Base-by-base conservation (phyloP, 1,140 invertebrate species). In the Asbolus verrucosus region DNA sequence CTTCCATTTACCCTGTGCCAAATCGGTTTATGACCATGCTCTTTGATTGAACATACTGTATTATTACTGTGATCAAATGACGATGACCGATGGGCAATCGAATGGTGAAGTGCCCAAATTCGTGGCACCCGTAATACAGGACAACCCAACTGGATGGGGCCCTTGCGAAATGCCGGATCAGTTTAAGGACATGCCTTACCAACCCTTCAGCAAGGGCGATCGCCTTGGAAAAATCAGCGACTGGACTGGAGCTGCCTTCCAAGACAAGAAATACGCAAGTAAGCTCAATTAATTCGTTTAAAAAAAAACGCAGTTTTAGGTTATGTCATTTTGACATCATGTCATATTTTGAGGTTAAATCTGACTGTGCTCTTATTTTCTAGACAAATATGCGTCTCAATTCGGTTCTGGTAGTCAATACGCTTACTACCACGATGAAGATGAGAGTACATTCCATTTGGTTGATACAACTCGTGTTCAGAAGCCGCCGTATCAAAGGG, bases 121-220 rank as follows among this genome's bases (percentile, higher is more conserved):
- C 43, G 43, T 65, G 4, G 72, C 75, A 0, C 92, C 92, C 0
- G 82, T 87, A 33, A 92, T 97, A 78, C 93, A 95, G 80, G 92
- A 96, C 76, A 97, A 97, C 82, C 88, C 90, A 0, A 88, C 87
- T 73, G 96, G 96, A 81, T 99, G 97, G 97, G 97, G 97, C 1
- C 97, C 97, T 36, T 94, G 90, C 82, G 92, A 94, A 79, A 87
- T 98, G 81, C 95, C 96, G 13, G 94, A 96, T 70, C 93, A 96
- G 81, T 98, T 97, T 82, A 94, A 94, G 81, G 96, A 98, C 83
- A 97, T 99, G 90, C 97, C 97, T 0, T 99, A 98, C 83, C 96
- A 98, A 83, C 96, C 96, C 11, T 99, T 98, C 81, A 96, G 95
- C 54, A 99, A 99, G 85, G 95, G 94, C 66, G 96, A 98, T 84